Percentiles rank a stretch among this genome's conserved stretches.
These are phyloP conservation scores for Petromus typicus DNA, from an alignment of 2,113 vertebrate genomes.

Conservation along the genomic window DNA sequence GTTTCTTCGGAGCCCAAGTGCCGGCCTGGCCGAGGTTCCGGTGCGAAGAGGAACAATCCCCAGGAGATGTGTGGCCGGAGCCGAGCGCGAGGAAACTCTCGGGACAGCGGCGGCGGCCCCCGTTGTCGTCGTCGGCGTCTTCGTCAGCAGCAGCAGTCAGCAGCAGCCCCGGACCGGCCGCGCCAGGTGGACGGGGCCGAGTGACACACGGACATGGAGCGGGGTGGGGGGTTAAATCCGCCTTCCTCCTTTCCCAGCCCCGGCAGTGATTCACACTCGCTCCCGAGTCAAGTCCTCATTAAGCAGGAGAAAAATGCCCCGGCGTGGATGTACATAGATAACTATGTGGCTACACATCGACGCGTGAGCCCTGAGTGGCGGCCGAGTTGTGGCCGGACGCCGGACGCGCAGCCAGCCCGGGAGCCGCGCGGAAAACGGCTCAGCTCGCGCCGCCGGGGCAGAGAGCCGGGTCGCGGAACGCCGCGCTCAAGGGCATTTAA, in stretches of 20 bases:
- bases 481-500: constrained; percentile 75
- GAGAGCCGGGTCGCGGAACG: constrained; percentile 44
- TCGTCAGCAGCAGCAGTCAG: constrained; percentile 77
- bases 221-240: constrained; percentile 80
- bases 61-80: neutral
- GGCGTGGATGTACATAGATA: constrained; percentile 53
- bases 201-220: constrained; percentile 85
- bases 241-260: constrained; percentile 82
- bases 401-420: neutral
- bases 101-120: constrained; percentile 70
- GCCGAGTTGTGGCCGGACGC: neutral
- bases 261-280: constrained; percentile 87
- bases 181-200: constrained; percentile 85
- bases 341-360: constrained; percentile 75
- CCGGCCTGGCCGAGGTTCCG: neutral
- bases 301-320: constrained; percentile 68
- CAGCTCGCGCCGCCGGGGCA: constrained; percentile 45
- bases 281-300: constrained; percentile 85
- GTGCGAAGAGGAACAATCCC: constrained; percentile 56
- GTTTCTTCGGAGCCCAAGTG: neutral
- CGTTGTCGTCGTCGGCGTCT: constrained; percentile 26
- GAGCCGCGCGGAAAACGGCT: neutral
- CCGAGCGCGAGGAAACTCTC: constrained; percentile 67
- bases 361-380: constrained; percentile 20
- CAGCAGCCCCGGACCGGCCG: constrained; percentile 75